Percentiles rank a stretch among this genome's conserved stretches.
Conservation (phyloP, 2,888 invertebrate genomes). For the Drosophila pegasa region DNA sequence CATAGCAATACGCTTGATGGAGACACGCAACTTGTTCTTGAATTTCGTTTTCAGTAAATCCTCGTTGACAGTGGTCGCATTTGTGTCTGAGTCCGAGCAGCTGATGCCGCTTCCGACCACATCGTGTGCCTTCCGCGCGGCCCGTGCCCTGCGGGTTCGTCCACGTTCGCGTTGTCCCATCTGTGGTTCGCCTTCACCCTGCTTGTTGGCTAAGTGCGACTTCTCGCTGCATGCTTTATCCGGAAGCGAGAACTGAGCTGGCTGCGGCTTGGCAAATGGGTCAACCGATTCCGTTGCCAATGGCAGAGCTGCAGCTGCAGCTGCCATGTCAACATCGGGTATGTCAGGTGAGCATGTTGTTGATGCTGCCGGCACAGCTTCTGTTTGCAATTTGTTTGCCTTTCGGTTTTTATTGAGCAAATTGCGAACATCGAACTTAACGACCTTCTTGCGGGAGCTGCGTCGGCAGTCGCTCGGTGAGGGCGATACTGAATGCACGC, state of each 20-base stretch:
- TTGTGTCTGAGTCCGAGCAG: conserved; percentile 65
- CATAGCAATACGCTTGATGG: conserved; percentile 62
- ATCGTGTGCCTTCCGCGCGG: not conserved
- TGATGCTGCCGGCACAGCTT: conserved; percentile 38
- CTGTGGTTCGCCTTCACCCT: not conserved
- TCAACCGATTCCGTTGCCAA: conserved; percentile 3
- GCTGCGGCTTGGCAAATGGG: conserved; percentile 56
- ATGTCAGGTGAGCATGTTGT: not conserved
- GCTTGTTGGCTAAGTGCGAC: not conserved
- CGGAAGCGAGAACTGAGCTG: conserved; percentile 4
- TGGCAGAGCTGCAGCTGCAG: not conserved
- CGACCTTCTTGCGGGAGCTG: conserved; percentile 83
- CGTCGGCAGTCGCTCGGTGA: conserved; percentile 75
- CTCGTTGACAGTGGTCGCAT: conserved; percentile 40
- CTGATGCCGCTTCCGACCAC: conserved; percentile 7
- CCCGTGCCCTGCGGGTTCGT: conserved; percentile 42
- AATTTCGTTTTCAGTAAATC: conserved; percentile 26
- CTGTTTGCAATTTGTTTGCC: conserved; percentile 80
- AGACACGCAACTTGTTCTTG: conserved; percentile 59
- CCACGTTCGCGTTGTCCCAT: conserved; percentile 54
- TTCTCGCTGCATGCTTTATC: not conserved
- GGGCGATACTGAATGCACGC: conserved; percentile 2
- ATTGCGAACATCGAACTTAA: conserved; percentile 83
- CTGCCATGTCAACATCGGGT: not conserved
- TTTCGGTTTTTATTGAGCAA: conserved; percentile 81